Percentiles rank a stretch among this genome's conserved stretches.
phyloP scores from a whole-genome alignment of 1,140 invertebrate genomes.

The Zophobas atratus region DNA sequence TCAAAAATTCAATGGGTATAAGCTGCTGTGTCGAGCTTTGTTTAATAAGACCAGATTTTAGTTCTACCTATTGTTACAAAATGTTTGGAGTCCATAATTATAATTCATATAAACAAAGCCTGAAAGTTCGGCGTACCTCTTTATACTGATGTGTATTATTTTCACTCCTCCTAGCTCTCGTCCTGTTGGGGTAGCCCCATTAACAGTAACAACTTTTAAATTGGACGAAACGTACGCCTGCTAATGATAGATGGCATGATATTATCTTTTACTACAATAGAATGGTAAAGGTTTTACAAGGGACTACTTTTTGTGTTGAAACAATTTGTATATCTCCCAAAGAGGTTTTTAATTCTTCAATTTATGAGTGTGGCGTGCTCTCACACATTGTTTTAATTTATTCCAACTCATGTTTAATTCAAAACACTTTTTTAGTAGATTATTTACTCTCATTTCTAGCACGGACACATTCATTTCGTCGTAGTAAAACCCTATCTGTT shows the following conservation, averaged over 20 bases:
- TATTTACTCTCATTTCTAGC: constrained; percentile 31
- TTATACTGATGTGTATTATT: neutral
- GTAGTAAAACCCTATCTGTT: neutral
- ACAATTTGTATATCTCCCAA: constrained; percentile 13
- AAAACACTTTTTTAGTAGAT: constrained; percentile 22
- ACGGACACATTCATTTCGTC: constrained; percentile 23
- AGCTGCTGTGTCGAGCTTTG: neutral
- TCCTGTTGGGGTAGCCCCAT: neutral
- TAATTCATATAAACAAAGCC: constrained; percentile 7
- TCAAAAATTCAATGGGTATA: neutral
- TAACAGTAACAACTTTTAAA: neutral
- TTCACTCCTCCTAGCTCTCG: neutral
- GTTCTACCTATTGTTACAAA: neutral
- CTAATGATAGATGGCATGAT: constrained; percentile 12
- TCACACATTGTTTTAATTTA: constrained; percentile 38
- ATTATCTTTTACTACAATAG: constrained; percentile 16
- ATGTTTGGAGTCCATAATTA: neutral
- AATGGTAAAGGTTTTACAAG: neutral
- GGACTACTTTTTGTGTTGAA: constrained; percentile 5
- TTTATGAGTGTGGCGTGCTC: constrained; percentile 31
- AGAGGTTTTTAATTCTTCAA: neutral
- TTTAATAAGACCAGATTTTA: neutral
- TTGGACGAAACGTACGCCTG: constrained; percentile 20
- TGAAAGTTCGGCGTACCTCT: neutral
- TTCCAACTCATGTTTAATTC: constrained; percentile 39